phyloP scores from a whole-genome alignment of 2,888 invertebrate genomes.

The Plebejus anna region DNA sequence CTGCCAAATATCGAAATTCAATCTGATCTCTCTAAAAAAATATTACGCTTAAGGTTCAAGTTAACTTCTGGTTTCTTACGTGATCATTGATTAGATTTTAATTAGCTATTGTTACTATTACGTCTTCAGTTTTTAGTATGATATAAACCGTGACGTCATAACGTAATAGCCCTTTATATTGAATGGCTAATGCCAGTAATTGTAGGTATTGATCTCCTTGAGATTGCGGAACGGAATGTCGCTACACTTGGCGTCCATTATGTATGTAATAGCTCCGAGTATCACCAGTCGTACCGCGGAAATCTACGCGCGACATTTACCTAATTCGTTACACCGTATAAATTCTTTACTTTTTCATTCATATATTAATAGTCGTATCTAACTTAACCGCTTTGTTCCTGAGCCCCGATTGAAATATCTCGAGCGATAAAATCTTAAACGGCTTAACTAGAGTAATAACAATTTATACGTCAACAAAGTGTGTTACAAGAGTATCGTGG shows the following conservation, averaged over 20 bases:
- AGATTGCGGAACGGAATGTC: conserved; percentile 65
- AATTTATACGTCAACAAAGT: conserved; percentile 21
- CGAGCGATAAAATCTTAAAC: conserved; percentile 2
- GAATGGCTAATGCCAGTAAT: conserved; percentile 46
- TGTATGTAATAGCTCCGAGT: conserved; percentile 8
- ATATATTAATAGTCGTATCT: no score
- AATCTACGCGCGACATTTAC: conserved; percentile 12
- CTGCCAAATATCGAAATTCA: conserved; percentile 5
- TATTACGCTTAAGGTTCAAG: background rate
- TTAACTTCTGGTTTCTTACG: background rate
- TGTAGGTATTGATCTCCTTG: conserved; percentile 71
- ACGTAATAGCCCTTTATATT: conserved; percentile 43
- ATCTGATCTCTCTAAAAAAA: background rate
- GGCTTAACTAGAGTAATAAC: conserved; percentile 17
- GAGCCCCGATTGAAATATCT: background rate
- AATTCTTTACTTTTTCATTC: background rate
- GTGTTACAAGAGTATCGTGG: conserved; percentile 42
- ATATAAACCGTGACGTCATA: conserved; percentile 24
- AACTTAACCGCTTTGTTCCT: background rate
- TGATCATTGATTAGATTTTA: background rate
- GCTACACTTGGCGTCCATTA: conserved; percentile 29
- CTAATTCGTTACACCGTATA: conserved; percentile 14
- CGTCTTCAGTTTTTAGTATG: conserved; percentile 22
- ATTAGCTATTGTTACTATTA: background rate
- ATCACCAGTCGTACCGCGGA: conserved; percentile 21